Base-by-base conservation (phyloP, 1,140 invertebrate genomes). In the Heliconius himera region DNA sequence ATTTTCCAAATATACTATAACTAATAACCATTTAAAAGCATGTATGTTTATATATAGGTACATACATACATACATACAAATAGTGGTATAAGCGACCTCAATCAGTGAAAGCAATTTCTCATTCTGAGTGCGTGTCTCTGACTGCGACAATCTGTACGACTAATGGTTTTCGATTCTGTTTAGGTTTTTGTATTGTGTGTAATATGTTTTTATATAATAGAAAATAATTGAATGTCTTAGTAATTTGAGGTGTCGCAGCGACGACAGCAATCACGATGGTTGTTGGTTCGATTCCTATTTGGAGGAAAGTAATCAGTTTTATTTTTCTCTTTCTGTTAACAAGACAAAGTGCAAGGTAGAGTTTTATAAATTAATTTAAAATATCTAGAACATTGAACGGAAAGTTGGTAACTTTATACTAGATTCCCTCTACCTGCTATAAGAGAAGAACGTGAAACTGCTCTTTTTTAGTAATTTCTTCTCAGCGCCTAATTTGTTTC, bases 51-150 rank as follows among this genome's bases (percentile, higher is more conserved):
- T n/a, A 56, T n/a, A n/a, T 54, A 54, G 2, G 2, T n/a, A n/a
- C 2, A 9, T 56, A 22, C 54, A n/a, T 9, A 18, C 72, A 29
- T 29, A 13, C 3, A 60, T 72, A 49, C 49, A 33, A 78, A 29
- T 72, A 36, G 46, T 60, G 71, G 71, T 73, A 70, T 33, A 60
- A 36, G 18, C 41, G 66, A 66, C 73, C 73, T 75, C 78, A 79
- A 79, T 79, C 73, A 79, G 73, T 22, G 36, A 71, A 29, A 51
- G 78, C 70, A 74, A 79, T 79, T 74, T 79, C 78, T 79, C 78
- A 33, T 79, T 75, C 78, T n/a, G 73, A 71, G 60, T 79, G 73
- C 78, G 78, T 79, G 78, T 77, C 76, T 49, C 29, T 72, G 76
- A 77, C 76, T 72, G 70, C 76, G 76, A 77, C 41, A 71, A 49